phyloP scores from a whole-genome alignment of 2,797 vertebrate species.

The Clarias platycephalus region DNA sequence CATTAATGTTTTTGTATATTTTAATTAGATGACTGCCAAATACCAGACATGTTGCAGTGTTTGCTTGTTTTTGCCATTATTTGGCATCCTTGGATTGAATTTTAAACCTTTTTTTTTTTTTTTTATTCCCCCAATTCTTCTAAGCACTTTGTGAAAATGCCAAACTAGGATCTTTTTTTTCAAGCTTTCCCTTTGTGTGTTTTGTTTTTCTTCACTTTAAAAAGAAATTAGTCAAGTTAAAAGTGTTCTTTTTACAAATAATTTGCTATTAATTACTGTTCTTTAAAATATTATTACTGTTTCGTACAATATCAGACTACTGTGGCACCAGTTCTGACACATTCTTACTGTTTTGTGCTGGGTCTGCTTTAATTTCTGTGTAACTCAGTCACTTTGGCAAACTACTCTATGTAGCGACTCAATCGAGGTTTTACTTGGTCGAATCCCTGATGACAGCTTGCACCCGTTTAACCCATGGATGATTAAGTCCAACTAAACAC shows the following conservation, averaged over 20 bases:
- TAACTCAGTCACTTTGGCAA: background rate
- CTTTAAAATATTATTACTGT: background rate
- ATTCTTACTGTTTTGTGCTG: conserved; percentile 1
- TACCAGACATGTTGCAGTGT: conserved; percentile 17
- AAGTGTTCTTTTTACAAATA: background rate
- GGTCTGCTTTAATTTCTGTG: conserved; percentile 17
- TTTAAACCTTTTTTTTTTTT: conserved; percentile 42
- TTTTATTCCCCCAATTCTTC: background rate
- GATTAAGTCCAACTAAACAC: background rate
- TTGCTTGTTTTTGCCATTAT: background rate
- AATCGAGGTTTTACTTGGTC: background rate
- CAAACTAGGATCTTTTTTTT: conserved; percentile 23
- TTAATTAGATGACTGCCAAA: conserved; percentile 33
- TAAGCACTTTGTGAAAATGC: conserved; percentile 19
- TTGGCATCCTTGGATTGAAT: conserved; percentile 27
- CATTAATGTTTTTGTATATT: conserved; percentile 48
- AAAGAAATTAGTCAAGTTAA: background rate
- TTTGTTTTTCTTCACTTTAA: conserved; percentile 3
- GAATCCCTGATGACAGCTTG: background rate
- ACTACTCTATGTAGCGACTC: background rate
- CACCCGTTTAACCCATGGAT: background rate
- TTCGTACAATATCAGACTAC: conserved; percentile 13
- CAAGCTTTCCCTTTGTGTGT: conserved; percentile 1
- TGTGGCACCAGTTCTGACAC: background rate
- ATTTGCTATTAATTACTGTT: background rate